These are phyloP conservation scores for Cynocephalus volans DNA, from an alignment of 2,113 vertebrate genomes.

Conservation along the genomic window DNA sequence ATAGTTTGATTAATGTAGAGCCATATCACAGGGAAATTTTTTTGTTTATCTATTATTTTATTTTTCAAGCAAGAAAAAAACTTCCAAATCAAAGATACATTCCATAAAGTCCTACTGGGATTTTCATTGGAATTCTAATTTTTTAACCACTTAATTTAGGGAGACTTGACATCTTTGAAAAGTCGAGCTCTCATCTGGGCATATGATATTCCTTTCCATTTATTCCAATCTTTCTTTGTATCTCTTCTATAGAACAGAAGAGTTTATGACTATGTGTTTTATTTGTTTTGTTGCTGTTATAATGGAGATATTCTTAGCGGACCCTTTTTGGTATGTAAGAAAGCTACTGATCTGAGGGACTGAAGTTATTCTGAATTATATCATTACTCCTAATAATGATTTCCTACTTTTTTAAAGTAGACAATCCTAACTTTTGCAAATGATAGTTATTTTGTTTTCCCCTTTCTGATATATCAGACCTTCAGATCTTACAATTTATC, in stretches of 20 bases:
- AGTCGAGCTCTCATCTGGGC: background rate
- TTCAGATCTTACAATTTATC: background rate
- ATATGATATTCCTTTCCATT: background rate
- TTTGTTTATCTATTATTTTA: background rate
- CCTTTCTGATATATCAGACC: background rate
- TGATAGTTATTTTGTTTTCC: accelerated
- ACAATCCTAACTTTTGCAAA: background rate
- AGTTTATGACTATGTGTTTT: background rate
- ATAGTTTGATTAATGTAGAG: background rate
- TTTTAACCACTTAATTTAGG: background rate
- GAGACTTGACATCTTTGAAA: background rate
- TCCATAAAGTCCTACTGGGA: background rate
- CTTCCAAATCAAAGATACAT: background rate
- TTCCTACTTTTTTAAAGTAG: background rate
- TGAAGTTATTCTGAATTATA: no score
- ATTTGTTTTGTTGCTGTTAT: background rate
- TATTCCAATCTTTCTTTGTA: background rate
- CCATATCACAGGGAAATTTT: no score
- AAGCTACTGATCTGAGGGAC: accelerated
- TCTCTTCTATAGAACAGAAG: background rate
- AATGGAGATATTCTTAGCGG: no score
- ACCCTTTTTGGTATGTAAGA: background rate
- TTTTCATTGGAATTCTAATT: background rate
- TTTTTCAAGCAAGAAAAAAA: background rate
- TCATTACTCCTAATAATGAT: background rate